phyloP scores from a whole-genome alignment of 2,113 vertebrate species.

The Dipodomys ordii region DNA sequence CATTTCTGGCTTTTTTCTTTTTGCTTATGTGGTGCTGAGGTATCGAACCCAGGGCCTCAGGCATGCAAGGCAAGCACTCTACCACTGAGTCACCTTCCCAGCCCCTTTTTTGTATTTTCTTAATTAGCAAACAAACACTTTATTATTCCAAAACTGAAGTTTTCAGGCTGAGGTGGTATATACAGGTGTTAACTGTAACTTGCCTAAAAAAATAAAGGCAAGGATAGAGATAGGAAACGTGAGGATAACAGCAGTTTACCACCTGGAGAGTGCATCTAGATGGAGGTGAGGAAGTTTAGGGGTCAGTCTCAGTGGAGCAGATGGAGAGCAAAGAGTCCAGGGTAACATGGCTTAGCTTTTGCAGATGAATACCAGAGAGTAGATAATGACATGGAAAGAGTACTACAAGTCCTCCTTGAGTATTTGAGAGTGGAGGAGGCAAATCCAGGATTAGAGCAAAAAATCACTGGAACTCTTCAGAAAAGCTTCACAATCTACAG shows the following conservation, averaged over 20 bases:
- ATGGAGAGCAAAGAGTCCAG: not conserved
- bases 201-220: not conserved
- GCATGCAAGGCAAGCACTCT: no score
- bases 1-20: no score
- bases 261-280: not conserved
- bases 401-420: not conserved
- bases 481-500: constrained; percentile 15
- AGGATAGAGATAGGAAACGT: not conserved
- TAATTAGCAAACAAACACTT: not conserved
- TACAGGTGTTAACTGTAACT: not conserved
- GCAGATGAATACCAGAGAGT: not conserved
- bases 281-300: not conserved
- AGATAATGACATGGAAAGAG: not conserved
- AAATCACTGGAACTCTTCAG: not conserved
- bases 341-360: not conserved
- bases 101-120: not conserved
- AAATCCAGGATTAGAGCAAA: not conserved
- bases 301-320: not conserved
- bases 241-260: not conserved
- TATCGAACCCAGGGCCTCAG: no score
- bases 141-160: not conserved
- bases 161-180: not conserved
- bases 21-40: no score
- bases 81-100: no score
- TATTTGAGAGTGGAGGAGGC: not conserved